Conservation (phyloP, 2,888 invertebrate genomes). For the Auanema freiburgensis region DNA sequence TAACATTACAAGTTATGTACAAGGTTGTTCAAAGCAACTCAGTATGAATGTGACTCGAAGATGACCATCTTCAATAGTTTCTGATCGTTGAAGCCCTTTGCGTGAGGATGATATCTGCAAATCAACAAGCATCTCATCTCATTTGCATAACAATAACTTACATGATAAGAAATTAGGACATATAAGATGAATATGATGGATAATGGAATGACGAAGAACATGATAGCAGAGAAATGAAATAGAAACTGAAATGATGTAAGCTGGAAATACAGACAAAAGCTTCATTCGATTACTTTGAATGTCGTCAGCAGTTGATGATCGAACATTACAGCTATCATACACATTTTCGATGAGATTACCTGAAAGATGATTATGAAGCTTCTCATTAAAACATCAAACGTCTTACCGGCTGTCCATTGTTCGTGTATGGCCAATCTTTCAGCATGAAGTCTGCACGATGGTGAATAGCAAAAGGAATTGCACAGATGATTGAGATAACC, state of each 20-base stretch:
- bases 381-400: neutral
- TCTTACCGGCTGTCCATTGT: slow-evolving; percentile 32
- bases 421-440: slow-evolving; percentile 44
- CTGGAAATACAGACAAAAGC: neutral
- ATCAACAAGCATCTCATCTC: too few species aligned
- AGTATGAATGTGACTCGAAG: slow-evolving; percentile 26
- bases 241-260: slow-evolving; percentile 26
- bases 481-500: slow-evolving; percentile 45
- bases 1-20: neutral
- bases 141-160: too few species aligned
- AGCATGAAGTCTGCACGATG: slow-evolving; percentile 48
- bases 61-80: slow-evolving; percentile 18
- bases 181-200: slow-evolving; percentile 43
- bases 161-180: slow-evolving; percentile 38
- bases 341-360: slow-evolving; percentile 44
- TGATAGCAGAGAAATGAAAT: slow-evolving; percentile 48
- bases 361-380: slow-evolving; percentile 8
- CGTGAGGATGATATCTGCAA: too few species aligned
- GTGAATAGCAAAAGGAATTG: slow-evolving; percentile 43
- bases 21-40: slow-evolving; percentile 18
- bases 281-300: slow-evolving; percentile 25
- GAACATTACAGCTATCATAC: slow-evolving; percentile 46
- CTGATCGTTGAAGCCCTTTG: slow-evolving; percentile 2
- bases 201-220: slow-evolving; percentile 48
- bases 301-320: slow-evolving; percentile 29